Percentiles rank a stretch among this genome's conserved stretches.
These are phyloP conservation scores for Chesias legatella DNA, from an alignment of 2,888 invertebrate genomes.

Conservation along the genomic window DNA sequence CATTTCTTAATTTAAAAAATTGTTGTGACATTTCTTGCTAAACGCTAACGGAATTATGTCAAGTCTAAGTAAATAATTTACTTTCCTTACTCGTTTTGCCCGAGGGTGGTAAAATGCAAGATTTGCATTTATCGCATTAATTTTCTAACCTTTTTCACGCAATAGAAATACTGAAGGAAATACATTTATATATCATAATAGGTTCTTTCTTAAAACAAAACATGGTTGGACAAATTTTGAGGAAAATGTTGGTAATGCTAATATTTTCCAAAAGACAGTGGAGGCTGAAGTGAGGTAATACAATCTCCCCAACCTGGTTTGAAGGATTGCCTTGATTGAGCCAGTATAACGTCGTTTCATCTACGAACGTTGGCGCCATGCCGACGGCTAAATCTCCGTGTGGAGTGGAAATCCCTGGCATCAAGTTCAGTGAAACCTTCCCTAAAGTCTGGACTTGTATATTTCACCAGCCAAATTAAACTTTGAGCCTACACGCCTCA, in stretches of 20 bases:
- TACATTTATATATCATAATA: no score
- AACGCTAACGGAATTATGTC: conserved; percentile 12
- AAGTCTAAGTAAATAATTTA: conserved; percentile 1
- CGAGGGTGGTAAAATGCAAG: no score
- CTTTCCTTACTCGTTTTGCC: no score
- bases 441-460: conserved; percentile 3
- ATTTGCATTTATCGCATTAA: not conserved
- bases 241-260: not conserved
- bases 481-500: conserved; percentile 2
- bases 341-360: conserved; percentile 9
- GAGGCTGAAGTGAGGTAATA: no score
- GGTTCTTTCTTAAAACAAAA: no score
- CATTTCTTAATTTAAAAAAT: conserved; percentile 26
- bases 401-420: conserved; percentile 17
- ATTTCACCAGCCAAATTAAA: conserved; percentile 3
- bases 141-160: no score
- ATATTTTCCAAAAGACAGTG: not conserved
- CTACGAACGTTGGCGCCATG: conserved; percentile 9
- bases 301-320: not conserved
- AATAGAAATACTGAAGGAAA: no score
- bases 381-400: conserved; percentile 15
- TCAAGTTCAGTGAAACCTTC: conserved; percentile 8
- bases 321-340: conserved; percentile 12
- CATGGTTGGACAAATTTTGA: no score
- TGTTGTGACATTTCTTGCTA: conserved; percentile 10